A percentile compares a stretch with the other conserved stretches of the same genome.
Conservation (phyloP, 64 coral and sea anemone species). For the Acropora yongei region DNA sequence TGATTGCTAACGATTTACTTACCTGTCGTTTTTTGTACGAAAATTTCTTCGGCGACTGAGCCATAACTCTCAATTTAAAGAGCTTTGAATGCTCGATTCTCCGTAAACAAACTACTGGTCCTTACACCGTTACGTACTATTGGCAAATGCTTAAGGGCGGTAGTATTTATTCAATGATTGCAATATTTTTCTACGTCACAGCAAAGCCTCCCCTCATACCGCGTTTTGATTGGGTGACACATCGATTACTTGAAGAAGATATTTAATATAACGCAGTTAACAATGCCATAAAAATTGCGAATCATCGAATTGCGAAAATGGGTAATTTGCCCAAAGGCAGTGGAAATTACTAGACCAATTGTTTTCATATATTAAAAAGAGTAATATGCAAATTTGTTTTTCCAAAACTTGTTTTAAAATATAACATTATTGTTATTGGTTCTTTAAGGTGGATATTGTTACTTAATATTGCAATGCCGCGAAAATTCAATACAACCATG, state of each 20-base stretch:
- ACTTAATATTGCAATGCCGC: slow-evolving; percentile 5
- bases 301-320: background rate
- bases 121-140: background rate
- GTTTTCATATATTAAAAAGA: background rate
- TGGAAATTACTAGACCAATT: background rate
- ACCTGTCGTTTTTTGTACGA: background rate
- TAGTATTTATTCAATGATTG: background rate
- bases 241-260: background rate
- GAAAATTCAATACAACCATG: background rate
- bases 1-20: background rate
- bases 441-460: background rate
- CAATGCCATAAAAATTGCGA: background rate
- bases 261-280: background rate
- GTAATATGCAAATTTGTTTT: background rate
- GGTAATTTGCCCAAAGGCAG: background rate
- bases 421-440: background rate
- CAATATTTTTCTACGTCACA: background rate
- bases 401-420: background rate
- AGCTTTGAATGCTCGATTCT: background rate
- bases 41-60: background rate
- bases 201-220: background rate
- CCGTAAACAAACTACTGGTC: background rate
- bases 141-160: background rate
- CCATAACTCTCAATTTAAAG: background rate
- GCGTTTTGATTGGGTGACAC: background rate